A percentile compares a stretch with the other conserved stretches of the same genome.
phyloP scores from a whole-genome alignment of 2,888 invertebrate genomes.

The Metellina segmentata region DNA sequence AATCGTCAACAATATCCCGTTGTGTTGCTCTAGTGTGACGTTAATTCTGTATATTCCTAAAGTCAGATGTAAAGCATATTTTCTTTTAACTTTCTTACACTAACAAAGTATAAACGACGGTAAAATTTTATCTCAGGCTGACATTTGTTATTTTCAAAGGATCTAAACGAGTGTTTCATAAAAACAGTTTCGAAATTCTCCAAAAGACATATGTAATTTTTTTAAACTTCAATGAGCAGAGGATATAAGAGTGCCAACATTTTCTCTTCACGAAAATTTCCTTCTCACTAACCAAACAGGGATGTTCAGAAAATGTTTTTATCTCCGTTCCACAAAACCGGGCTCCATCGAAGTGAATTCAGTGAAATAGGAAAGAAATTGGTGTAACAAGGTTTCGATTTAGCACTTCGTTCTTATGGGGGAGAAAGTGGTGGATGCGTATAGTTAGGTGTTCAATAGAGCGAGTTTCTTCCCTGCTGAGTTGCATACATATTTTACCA shows the following conservation, averaged over 20 bases:
- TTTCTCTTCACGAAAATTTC: slow-evolving; percentile 26
- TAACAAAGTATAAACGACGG: not conserved
- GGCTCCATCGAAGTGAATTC: slow-evolving; percentile 31
- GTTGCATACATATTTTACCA: slow-evolving; percentile 35
- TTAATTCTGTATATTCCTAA: no score
- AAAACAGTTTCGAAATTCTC: slow-evolving; percentile 12
- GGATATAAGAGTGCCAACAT: not conserved
- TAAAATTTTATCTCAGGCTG: no score
- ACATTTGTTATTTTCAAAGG: no score
- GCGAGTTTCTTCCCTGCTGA: slow-evolving; percentile 2
- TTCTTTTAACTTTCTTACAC: not conserved
- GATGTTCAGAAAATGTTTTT: slow-evolving; percentile 55
- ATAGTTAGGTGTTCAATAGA: slow-evolving; percentile 28
- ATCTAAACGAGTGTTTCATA: not conserved
- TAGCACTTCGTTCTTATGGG: slow-evolving; percentile 1
- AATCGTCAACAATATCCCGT: no score
- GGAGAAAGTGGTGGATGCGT: slow-evolving; percentile 6
- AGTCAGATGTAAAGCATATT: not conserved
- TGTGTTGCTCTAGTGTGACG: no score
- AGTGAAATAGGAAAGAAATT: slow-evolving; percentile 3
- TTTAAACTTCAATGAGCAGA: not conserved
- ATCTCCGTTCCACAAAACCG: slow-evolving; percentile 68
- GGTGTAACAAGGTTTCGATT: slow-evolving; percentile 26
- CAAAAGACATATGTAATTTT: slow-evolving; percentile 19
- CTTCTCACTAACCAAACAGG: slow-evolving; percentile 34